Evolutionary conservation across 2,888 invertebrate species (phyloP).

Genomic region (Acanthoscelides obtectus): DNA sequence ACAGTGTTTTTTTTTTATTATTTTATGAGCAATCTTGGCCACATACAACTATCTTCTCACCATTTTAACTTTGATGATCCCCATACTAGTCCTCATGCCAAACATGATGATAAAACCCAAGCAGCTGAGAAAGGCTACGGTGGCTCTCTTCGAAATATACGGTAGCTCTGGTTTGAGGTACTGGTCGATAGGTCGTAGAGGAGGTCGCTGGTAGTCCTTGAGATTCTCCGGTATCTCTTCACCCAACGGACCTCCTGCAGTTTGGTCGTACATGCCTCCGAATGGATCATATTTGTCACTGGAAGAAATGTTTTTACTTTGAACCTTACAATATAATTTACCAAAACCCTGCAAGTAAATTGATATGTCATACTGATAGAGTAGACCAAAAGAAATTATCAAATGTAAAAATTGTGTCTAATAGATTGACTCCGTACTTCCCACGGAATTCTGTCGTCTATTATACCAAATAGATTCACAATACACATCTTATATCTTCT

Average conservation of each 20-base stretch:
- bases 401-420: too few species aligned
- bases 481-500: too few species aligned
- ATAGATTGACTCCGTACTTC: too few species aligned
- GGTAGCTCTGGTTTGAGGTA: conserved; percentile 84
- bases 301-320: not conserved
- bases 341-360: too few species aligned
- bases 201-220: conserved; percentile 79
- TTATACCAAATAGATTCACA: too few species aligned
- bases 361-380: too few species aligned
- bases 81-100: conserved; percentile 98
- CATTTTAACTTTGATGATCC: conserved; percentile 82
- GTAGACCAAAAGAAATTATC: too few species aligned
- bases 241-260: conserved; percentile 62
- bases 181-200: conserved; percentile 80
- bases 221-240: conserved; percentile 69
- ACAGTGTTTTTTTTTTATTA: too few species aligned
- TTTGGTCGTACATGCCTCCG: conserved; percentile 64
- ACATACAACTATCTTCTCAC: conserved; percentile 21
- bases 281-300: conserved; percentile 11
- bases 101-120: conserved; percentile 91
- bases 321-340: too few species aligned
- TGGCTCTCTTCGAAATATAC: conserved; percentile 81
- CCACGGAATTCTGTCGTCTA: too few species aligned
- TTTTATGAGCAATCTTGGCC: too few species aligned
- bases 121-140: conserved; percentile 81